phyloP scores from a whole-genome alignment of 1,140 invertebrate species.

The Lepidurus couesii region DNA sequence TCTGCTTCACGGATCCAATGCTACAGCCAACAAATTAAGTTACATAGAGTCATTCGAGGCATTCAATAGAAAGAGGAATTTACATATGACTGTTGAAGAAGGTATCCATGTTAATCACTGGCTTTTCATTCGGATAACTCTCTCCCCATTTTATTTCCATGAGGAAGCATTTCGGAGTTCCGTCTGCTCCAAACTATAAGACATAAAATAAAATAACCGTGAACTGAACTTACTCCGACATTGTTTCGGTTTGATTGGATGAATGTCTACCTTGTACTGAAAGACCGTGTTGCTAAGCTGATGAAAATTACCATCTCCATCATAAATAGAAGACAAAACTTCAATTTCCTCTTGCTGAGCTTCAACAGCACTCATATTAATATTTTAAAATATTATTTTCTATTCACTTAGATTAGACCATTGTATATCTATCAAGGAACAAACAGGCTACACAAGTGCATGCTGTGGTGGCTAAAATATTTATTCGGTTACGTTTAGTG shows the following conservation, averaged over 20 bases:
- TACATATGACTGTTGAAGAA: slow-evolving; percentile 93
- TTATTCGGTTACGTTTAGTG: no score
- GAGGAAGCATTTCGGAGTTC: slow-evolving; percentile 71
- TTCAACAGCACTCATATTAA: slow-evolving; percentile 45
- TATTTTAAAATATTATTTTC: not conserved
- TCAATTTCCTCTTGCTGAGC: slow-evolving; percentile 81
- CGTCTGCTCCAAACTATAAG: slow-evolving; percentile 75
- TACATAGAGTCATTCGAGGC: not conserved
- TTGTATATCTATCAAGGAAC: not conserved
- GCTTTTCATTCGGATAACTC: slow-evolving; percentile 75
- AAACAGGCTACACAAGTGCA: not conserved
- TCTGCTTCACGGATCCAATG: slow-evolving; percentile 62
- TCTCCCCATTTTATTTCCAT: slow-evolving; percentile 79
- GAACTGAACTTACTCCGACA: not conserved
- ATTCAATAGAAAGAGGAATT: slow-evolving; percentile 46
- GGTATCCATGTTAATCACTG: slow-evolving; percentile 75
- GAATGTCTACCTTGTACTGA: slow-evolving; percentile 75
- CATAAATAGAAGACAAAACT: slow-evolving; percentile 87
- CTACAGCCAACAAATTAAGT: no score
- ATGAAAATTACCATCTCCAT: slow-evolving; percentile 82
- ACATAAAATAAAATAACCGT: slow-evolving; percentile 32
- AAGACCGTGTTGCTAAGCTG: slow-evolving; percentile 67
- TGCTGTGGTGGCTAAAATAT: no score
- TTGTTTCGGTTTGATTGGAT: not conserved
- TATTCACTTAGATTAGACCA: not conserved